Conservation (phyloP, 2,113 vertebrate genomes). For the Apteryx mantelli region DNA sequence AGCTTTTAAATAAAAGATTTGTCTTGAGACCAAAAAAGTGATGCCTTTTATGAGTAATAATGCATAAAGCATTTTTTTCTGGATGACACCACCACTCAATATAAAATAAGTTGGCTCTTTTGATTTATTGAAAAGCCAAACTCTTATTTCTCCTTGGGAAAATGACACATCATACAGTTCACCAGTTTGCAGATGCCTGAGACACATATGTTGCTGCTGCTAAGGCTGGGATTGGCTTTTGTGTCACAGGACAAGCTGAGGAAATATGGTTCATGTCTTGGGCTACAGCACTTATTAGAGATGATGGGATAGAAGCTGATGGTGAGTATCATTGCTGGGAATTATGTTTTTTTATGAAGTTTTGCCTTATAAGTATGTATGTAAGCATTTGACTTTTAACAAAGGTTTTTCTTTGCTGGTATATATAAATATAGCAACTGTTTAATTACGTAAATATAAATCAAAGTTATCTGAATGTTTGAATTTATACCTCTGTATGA, state of each 20-base stretch:
- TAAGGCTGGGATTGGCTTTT: not conserved
- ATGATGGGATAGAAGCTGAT: not conserved
- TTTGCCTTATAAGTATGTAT: not conserved
- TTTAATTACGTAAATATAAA: not conserved
- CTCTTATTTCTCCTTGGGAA: not conserved
- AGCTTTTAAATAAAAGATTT: conserved; percentile 21
- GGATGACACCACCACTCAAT: not conserved
- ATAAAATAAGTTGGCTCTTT: not conserved
- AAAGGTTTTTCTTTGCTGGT: not conserved
- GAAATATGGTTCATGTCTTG: not conserved
- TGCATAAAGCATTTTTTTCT: not conserved
- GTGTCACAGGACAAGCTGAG: not conserved
- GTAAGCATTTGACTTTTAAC: not conserved
- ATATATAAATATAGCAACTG: not conserved
- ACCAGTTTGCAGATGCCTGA: not conserved
- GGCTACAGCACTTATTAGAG: not conserved
- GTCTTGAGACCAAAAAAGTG: not conserved
- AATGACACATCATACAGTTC: not conserved
- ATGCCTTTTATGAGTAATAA: conserved; percentile 17
- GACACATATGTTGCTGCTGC: not conserved
- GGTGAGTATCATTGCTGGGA: not conserved
- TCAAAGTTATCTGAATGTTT: not conserved
- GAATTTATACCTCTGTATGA: not conserved
- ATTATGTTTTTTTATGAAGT: not conserved
- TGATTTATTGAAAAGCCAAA: not conserved